A percentile compares a stretch with the other conserved stretches of the same genome.
Conservation (phyloP, 1,140 invertebrate genomes). For the Drosophila miranda region DNA sequence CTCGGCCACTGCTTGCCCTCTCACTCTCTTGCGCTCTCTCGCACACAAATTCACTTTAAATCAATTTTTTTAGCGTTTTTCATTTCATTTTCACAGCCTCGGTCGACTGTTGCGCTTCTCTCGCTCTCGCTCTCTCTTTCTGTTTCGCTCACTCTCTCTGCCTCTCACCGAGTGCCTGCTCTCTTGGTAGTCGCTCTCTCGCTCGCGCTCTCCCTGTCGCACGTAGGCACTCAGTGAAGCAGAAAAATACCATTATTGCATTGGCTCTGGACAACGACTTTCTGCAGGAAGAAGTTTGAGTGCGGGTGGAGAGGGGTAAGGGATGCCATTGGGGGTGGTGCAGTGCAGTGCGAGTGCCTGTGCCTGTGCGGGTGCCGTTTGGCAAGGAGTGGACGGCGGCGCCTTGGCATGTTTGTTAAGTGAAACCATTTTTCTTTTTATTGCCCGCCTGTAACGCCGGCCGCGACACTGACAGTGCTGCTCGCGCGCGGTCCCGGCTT, state of each 20-base stretch:
- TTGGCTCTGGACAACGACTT: slow-evolving; percentile 20
- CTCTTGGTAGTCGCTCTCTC: slow-evolving; percentile 2
- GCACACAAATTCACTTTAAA: slow-evolving; percentile 75
- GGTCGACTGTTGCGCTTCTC: slow-evolving; percentile 53
- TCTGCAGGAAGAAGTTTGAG: slow-evolving; percentile 1
- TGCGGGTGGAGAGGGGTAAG: slow-evolving; percentile 5
- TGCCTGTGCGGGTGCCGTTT: slow-evolving; percentile 19
- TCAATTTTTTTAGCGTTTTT: slow-evolving; percentile 79
- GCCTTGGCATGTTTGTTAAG: slow-evolving; percentile 77
- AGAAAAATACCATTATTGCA: slow-evolving; percentile 77
- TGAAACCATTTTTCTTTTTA: slow-evolving; percentile 81
- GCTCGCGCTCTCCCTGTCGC: slow-evolving; percentile 27
- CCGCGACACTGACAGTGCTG: slow-evolving; percentile 26
- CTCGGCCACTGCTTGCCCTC: neutral
- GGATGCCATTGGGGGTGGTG: slow-evolving; percentile 18
- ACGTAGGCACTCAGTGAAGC: slow-evolving; percentile 44
- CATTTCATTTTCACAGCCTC: slow-evolving; percentile 72
- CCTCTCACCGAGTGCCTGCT: neutral
- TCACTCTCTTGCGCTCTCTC: slow-evolving; percentile 11
- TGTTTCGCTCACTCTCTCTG: slow-evolving; percentile 17
- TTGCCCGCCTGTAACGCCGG: slow-evolving; percentile 41
- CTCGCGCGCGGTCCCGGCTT: slow-evolving; percentile 7
- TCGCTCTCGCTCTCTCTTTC: slow-evolving; percentile 15
- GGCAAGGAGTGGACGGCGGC: slow-evolving; percentile 32
- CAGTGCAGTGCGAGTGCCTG: slow-evolving; percentile 11